Conservation (phyloP, 2,888 invertebrate genomes). For the Axea sp. region DNA sequence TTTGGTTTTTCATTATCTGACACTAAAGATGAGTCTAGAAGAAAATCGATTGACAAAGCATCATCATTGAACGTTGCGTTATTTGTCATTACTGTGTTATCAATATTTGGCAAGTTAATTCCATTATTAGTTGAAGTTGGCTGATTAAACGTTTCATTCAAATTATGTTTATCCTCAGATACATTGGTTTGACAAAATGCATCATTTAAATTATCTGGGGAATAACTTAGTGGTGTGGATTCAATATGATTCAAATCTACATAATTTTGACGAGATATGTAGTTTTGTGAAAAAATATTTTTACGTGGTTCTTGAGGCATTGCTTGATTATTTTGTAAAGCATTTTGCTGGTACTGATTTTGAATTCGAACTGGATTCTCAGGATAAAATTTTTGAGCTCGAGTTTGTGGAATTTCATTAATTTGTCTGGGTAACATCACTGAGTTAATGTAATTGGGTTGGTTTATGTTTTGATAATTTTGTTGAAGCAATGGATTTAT, state of each 20-base stretch:
- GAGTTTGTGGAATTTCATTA: not conserved
- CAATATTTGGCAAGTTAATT: slow-evolving; percentile 64
- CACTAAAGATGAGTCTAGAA: slow-evolving; percentile 72
- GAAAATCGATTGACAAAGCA: slow-evolving; percentile 74
- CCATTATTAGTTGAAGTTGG: slow-evolving; percentile 58
- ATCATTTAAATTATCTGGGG: slow-evolving; percentile 75
- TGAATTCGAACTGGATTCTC: slow-evolving; percentile 70
- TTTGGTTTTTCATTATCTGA: slow-evolving; percentile 70
- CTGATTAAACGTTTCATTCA: slow-evolving; percentile 73
- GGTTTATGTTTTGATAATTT: slow-evolving; percentile 62
- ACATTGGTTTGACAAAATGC: slow-evolving; percentile 71
- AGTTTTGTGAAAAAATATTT: slow-evolving; percentile 67
- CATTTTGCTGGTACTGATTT: slow-evolving; percentile 70
- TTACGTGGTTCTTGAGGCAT: slow-evolving; percentile 75
- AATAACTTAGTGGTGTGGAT: slow-evolving; percentile 69
- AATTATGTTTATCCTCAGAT: slow-evolving; percentile 67
- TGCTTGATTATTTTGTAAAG: slow-evolving; percentile 68
- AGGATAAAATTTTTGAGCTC: slow-evolving; percentile 59
- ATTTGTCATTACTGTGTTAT: slow-evolving; percentile 74
- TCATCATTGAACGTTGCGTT: slow-evolving; percentile 78
- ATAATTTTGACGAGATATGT: slow-evolving; percentile 64
- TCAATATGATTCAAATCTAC: slow-evolving; percentile 63
- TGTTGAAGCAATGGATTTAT: slow-evolving; percentile 64
- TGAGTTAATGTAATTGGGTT: slow-evolving; percentile 18
- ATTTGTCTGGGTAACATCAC: slow-evolving; percentile 10